These are phyloP conservation scores for Tenebrio molitor DNA, from an alignment of 1,140 invertebrate genomes.

Conservation along the genomic window DNA sequence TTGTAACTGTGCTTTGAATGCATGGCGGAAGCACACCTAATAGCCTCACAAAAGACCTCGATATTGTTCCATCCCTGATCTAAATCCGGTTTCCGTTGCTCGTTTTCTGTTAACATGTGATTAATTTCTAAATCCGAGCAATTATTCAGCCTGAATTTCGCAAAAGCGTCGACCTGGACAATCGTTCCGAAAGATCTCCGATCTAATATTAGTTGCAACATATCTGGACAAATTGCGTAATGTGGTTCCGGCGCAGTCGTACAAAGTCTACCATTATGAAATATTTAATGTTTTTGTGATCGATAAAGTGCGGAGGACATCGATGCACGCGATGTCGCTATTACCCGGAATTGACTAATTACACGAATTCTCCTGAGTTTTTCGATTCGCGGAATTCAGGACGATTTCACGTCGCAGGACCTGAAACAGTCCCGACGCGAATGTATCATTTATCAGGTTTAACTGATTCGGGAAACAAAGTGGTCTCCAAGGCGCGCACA, in stretches of 20 bases:
- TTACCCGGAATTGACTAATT: constrained; percentile 37
- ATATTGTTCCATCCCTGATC: constrained; percentile 29
- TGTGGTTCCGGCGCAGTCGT: neutral
- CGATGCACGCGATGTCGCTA: constrained; percentile 31
- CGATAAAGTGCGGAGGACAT: constrained; percentile 20
- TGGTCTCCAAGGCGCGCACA: too few relatives aligned
- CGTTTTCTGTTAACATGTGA: constrained; percentile 35
- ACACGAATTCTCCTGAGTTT: constrained; percentile 18
- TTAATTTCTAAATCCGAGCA: constrained; percentile 6
- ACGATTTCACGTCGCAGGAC: too few relatives aligned
- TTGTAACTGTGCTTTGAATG: constrained; percentile 41
- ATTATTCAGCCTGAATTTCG: neutral
- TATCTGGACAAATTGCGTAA: neutral
- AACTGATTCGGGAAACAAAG: too few relatives aligned
- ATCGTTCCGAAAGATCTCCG: too few relatives aligned
- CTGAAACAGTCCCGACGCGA: too few relatives aligned
- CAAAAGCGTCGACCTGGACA: too few relatives aligned
- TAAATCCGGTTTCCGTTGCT: constrained; percentile 35
- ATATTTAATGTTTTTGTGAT: constrained; percentile 31
- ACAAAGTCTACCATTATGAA: neutral
- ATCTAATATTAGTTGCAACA: too few relatives aligned
- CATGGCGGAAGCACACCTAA: constrained; percentile 44
- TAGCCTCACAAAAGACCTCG: constrained; percentile 42
- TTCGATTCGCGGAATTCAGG: constrained; percentile 24
- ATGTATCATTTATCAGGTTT: too few relatives aligned